Percentiles rank a stretch among this genome's conserved stretches.
Conservation (phyloP, 2,113 vertebrate species). For the Furnarius figulus region DNA sequence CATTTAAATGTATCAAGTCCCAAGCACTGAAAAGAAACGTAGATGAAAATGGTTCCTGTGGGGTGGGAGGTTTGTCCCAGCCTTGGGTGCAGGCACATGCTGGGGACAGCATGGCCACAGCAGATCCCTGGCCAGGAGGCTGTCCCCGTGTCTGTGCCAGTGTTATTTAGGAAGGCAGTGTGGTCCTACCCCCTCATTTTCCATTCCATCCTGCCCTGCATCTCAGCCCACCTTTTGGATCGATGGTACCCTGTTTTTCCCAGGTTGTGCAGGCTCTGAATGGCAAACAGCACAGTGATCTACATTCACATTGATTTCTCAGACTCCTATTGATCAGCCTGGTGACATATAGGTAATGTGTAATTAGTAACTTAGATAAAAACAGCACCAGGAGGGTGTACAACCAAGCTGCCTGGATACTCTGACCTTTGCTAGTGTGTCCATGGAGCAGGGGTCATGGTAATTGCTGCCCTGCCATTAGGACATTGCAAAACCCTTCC, state of each 20-base stretch:
- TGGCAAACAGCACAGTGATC: neutral
- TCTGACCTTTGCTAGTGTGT: neutral
- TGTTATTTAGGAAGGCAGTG: neutral
- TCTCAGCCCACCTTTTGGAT: neutral
- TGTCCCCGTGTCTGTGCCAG: neutral
- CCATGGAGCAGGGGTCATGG: neutral
- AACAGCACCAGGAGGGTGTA: neutral
- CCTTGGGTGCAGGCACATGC: neutral
- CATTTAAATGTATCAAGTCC: neutral
- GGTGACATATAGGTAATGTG: slow-evolving; percentile 29
- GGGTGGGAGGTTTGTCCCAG: neutral
- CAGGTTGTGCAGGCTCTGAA: neutral
- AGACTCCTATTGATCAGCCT: neutral
- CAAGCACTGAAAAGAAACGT: neutral
- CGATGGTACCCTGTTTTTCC: neutral
- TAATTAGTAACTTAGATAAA: slow-evolving; percentile 46
- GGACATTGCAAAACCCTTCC: neutral
- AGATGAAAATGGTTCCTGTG: neutral
- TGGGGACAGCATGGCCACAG: neutral
- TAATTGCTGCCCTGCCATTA: neutral
- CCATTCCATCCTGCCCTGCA: neutral
- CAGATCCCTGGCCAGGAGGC: neutral
- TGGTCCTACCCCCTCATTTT: neutral
- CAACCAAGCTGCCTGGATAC: neutral
- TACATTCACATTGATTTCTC: neutral